Conservation (phyloP, 2,888 invertebrate species). For the Pseudoips prasinana region DNA sequence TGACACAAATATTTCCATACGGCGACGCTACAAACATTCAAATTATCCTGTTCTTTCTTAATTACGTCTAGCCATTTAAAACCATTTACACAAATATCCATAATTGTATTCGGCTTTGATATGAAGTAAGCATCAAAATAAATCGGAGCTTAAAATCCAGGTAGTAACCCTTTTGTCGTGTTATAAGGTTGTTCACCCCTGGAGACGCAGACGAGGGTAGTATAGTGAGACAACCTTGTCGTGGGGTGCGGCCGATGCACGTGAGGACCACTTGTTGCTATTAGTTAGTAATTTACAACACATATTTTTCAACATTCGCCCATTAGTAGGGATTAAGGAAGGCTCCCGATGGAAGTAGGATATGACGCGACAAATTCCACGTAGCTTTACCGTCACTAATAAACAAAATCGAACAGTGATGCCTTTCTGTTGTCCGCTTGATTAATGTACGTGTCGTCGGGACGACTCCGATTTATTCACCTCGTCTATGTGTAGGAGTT, state of each 20-base stretch:
- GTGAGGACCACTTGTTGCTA: conserved; percentile 59
- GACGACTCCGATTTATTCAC: conserved; percentile 26
- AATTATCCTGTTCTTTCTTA: conserved; percentile 11
- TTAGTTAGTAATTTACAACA: conserved; percentile 58
- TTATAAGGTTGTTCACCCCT: conserved; percentile 62
- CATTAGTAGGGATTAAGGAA: conserved; percentile 72
- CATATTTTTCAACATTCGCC: conserved; percentile 65
- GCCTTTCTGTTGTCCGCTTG: conserved; percentile 8
- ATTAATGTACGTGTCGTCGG: conserved; percentile 25
- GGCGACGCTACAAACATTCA: too few species aligned
- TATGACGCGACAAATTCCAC: conserved; percentile 54
- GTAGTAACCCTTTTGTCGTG: conserved; percentile 41
- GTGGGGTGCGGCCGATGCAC: conserved; percentile 28
- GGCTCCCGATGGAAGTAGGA: conserved; percentile 60
- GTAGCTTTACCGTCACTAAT: conserved; percentile 17
- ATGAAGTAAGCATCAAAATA: conserved; percentile 13
- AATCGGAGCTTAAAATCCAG: conserved; percentile 28
- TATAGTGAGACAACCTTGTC: conserved; percentile 32
- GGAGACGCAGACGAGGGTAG: conserved; percentile 37
- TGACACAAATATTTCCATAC: too few species aligned
- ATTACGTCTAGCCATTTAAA: conserved; percentile 13
- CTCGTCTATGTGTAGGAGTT: conserved; percentile 23
- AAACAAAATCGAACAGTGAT: conserved; percentile 1
- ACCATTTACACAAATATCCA: conserved; percentile 12
- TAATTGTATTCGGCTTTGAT: conserved; percentile 3